phyloP scores from a whole-genome alignment of 2,797 vertebrate species.

The Manis crassicaudata region DNA sequence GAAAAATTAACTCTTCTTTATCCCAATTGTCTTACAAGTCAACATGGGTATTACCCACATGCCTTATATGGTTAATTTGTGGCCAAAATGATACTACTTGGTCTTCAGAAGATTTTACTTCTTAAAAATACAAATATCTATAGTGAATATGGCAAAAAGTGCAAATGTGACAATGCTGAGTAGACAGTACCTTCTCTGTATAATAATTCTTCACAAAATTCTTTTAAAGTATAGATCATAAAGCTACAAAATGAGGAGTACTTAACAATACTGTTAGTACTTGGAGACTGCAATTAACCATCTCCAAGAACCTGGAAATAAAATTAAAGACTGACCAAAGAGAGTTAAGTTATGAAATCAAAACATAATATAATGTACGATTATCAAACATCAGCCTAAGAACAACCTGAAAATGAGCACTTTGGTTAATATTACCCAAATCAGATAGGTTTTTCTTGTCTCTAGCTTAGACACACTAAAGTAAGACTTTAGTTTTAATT shows the following conservation, averaged over 20 bases:
- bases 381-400: slow-evolving; percentile 20
- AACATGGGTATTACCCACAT: not conserved
- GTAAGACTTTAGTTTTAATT: not conserved
- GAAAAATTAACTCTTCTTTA: slow-evolving; percentile 20
- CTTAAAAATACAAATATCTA: slow-evolving; percentile 21
- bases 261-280: not conserved
- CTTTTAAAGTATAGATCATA: not conserved
- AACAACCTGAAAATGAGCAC: slow-evolving; percentile 4
- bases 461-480: slow-evolving; percentile 26
- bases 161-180: not conserved
- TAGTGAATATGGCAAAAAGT: not conserved
- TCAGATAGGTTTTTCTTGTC: slow-evolving; percentile 20
- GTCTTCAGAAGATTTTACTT: slow-evolving; percentile 5
- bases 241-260: not conserved
- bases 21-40: slow-evolving; percentile 12
- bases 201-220: slow-evolving; percentile 31
- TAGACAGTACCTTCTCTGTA: not conserved
- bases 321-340: slow-evolving; percentile 26
- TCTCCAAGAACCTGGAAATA: slow-evolving; percentile 26
- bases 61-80: not conserved
- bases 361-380: slow-evolving; percentile 7
- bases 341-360: not conserved
- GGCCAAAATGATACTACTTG: not conserved
- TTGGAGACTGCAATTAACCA: not conserved
- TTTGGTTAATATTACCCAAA: slow-evolving; percentile 10